phyloP scores from a whole-genome alignment of 2,113 vertebrate species.

The Brienomyrus longianalis region DNA sequence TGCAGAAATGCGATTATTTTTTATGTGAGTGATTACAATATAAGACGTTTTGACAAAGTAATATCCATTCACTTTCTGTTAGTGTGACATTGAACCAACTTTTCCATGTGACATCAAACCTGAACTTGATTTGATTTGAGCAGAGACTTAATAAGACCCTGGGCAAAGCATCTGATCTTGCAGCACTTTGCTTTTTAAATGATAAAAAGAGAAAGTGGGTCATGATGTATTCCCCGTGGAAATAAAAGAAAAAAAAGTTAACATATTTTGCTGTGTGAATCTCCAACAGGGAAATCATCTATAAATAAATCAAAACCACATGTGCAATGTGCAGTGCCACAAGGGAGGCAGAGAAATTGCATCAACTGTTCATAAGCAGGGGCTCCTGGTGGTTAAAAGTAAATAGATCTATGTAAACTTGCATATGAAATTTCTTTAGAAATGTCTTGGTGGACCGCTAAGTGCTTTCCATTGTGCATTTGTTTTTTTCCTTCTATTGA shows the following conservation, averaged over 20 bases:
- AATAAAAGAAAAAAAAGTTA: slow-evolving; percentile 44
- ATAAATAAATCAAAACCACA: slow-evolving; percentile 65
- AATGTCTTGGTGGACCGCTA: not conserved
- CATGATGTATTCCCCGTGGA: slow-evolving; percentile 1
- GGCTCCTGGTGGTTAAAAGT: not conserved
- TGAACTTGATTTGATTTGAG: not conserved
- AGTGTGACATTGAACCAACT: not conserved
- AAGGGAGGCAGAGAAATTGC: not conserved
- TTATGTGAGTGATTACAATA: not conserved
- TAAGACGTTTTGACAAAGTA: not conserved
- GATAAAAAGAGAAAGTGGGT: slow-evolving; percentile 18
- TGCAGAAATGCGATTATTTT: not conserved
- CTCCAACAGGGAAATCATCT: slow-evolving; percentile 69
- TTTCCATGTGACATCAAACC: not conserved
- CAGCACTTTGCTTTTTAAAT: slow-evolving; percentile 7
- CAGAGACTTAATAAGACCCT: not conserved
- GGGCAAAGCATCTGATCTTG: not conserved
- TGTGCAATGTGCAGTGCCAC: not conserved
- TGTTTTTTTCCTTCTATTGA: not conserved
- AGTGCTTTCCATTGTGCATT: not conserved
- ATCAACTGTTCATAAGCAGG: not conserved
- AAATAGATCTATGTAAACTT: not conserved
- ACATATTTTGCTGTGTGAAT: slow-evolving; percentile 49
- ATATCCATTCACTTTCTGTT: not conserved
- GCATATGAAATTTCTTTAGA: not conserved